Evolutionary conservation across 2,888 invertebrate species (phyloP), one percentile per base, ranked within the genome.

Genomic region (Melikaiella ostensackeni): DNA sequence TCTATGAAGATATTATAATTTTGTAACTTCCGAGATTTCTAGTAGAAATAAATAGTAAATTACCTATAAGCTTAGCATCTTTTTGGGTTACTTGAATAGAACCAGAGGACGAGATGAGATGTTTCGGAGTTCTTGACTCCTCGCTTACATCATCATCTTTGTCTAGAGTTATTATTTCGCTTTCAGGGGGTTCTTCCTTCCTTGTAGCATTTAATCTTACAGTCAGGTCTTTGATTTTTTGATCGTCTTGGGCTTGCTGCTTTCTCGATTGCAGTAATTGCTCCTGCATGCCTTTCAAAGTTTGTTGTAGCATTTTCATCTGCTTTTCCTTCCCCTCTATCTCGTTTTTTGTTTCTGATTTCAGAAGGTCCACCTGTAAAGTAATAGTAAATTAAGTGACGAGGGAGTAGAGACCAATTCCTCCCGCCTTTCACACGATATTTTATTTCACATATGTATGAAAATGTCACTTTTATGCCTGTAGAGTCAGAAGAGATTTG

Each of bases 271-370:
- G 94, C 84, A 93, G 89, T 30, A 96, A 88, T 83, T 94, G 94
- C 81, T 94, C 93, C 78, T 94, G 94, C 93, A 94, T 93, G 11
- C 93, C 93, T 83, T 94, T 93, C 46, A 94, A 85, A 0, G 94
- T 95, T 87, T 95, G 94, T 88, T 95, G 95, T 61, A 96, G 88
- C 88, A 94, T 92, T 90, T 95, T 95, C 83, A 97, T 94, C 91
- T 98, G 97, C 86, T 97, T 96, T 27, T 97, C 97, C 89, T 97
- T 97, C 79, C 95, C 95, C 79, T 97, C 96, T 84, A 96, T 93
- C 86, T 96, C 96, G 76, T 95, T 94, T 88, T 95, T 95, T 64
- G 95, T 94, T 88, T 98, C 98, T 35, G 95, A 94, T 89, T 97
- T 96, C 33, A 98, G 94, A 55, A 98, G 93, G 86, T 97, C 97